Conservation (phyloP, 2,888 invertebrate species). For the Leistus spinibarbis region DNA sequence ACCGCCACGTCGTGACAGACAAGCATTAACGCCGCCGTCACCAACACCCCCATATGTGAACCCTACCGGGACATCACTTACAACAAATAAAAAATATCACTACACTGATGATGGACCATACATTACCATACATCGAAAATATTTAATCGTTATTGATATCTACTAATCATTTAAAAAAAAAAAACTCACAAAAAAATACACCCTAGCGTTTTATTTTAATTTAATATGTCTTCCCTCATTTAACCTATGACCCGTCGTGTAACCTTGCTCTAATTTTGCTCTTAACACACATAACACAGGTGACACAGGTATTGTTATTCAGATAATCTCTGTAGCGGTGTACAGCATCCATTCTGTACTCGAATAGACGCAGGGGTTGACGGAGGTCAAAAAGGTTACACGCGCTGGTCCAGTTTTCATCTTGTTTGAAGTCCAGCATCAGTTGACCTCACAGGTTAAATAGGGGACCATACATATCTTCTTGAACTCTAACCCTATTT, state of each 20-base stretch:
- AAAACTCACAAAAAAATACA: no score
- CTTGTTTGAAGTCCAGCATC: slow-evolving; percentile 17
- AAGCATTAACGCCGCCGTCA: neutral
- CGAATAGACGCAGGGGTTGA: neutral
- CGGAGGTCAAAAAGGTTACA: slow-evolving; percentile 7
- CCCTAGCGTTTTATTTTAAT: no score
- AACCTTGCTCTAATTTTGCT: neutral
- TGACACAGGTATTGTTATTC: neutral
- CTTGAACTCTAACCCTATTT: no score
- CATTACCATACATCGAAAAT: neutral
- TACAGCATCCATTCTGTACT: neutral
- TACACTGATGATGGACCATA: neutral
- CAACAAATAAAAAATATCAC: neutral
- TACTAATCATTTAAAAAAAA: no score
- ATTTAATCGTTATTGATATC: no score
- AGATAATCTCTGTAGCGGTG: neutral
- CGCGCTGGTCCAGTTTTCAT: slow-evolving; percentile 31
- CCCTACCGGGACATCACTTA: neutral
- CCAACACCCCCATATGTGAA: neutral
- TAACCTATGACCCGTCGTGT: neutral
- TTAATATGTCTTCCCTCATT: neutral
- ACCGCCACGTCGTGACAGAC: slow-evolving; percentile 6
- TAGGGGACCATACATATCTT: neutral
- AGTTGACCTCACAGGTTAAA: slow-evolving; percentile 9
- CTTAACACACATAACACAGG: neutral